These are phyloP conservation scores for Physeter macrocephalus DNA, from an alignment of 2,113 vertebrate genomes.

Conservation along the genomic window DNA sequence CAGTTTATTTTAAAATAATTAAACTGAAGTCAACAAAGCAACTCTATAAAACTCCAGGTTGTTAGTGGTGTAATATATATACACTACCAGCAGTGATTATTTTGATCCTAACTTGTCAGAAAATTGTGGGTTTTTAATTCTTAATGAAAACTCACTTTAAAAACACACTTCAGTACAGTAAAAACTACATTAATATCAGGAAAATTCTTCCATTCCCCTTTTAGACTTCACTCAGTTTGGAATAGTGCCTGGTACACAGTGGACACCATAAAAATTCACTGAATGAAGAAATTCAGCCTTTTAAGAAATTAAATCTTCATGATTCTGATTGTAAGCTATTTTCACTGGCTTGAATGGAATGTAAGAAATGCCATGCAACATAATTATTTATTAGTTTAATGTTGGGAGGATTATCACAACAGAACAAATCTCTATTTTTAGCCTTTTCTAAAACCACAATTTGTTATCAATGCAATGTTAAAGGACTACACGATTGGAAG, in stretches of 20 bases:
- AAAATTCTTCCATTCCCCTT: background rate
- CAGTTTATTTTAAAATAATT: background rate
- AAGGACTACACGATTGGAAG: constrained; percentile 1
- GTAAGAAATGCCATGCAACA: background rate
- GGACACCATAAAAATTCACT: background rate
- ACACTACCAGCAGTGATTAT: background rate
- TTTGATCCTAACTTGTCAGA: background rate
- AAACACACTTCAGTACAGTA: background rate
- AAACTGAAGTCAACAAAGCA: background rate
- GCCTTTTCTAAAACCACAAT: constrained; percentile 22
- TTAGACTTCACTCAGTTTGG: background rate
- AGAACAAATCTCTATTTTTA: background rate
- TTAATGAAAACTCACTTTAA: background rate
- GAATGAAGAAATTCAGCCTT: background rate
- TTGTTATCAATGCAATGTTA: background rate
- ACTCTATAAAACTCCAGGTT: background rate
- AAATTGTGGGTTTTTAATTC: background rate
- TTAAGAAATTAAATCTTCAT: background rate
- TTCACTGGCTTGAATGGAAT: background rate
- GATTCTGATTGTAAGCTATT: constrained; percentile 9
- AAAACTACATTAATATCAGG: background rate
- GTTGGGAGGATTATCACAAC: background rate
- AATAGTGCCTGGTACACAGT: background rate
- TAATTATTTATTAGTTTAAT: constrained; percentile 33
- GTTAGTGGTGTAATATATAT: background rate